phyloP scores from a whole-genome alignment of 2,888 invertebrate genomes.

The Drosophila nr. fundita region DNA sequence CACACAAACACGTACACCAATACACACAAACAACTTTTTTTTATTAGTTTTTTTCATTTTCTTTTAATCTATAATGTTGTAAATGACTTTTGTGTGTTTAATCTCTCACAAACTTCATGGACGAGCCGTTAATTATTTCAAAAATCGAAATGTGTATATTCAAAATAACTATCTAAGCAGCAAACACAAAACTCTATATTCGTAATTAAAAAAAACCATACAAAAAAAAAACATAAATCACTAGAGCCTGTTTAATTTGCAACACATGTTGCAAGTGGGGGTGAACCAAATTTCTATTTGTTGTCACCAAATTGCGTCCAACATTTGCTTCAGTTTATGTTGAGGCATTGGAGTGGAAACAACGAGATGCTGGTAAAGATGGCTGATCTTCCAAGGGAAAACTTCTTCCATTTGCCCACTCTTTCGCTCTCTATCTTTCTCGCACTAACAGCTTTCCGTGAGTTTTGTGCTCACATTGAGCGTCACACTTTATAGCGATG shows the following conservation, averaged over 20 bases:
- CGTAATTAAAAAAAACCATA: conserved; percentile 57
- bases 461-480: conserved; percentile 50
- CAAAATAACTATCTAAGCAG: conserved; percentile 53
- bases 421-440: background rate
- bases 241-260: conserved; percentile 19
- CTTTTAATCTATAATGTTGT: conserved; percentile 28
- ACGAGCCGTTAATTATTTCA: conserved; percentile 43
- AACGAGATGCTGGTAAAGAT: conserved; percentile 48
- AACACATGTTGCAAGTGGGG: conserved; percentile 39
- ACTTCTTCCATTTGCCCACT: background rate
- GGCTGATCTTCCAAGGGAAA: background rate
- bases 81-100: conserved; percentile 44
- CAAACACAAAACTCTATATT: conserved; percentile 73
- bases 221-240: conserved; percentile 41
- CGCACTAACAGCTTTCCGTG: conserved; percentile 40
- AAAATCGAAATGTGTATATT: conserved; percentile 51
- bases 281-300: background rate
- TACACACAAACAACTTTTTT: conserved; percentile 17
- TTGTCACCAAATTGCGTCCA: background rate
- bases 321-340: conserved; percentile 34
- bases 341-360: background rate
- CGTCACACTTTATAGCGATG: conserved; percentile 30
- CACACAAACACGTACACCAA: conserved; percentile 12
- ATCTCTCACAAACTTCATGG: conserved; percentile 39
- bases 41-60: conserved; percentile 31